phyloP scores from a whole-genome alignment of 2,888 invertebrate species.

The Orthonevra nobilis region DNA sequence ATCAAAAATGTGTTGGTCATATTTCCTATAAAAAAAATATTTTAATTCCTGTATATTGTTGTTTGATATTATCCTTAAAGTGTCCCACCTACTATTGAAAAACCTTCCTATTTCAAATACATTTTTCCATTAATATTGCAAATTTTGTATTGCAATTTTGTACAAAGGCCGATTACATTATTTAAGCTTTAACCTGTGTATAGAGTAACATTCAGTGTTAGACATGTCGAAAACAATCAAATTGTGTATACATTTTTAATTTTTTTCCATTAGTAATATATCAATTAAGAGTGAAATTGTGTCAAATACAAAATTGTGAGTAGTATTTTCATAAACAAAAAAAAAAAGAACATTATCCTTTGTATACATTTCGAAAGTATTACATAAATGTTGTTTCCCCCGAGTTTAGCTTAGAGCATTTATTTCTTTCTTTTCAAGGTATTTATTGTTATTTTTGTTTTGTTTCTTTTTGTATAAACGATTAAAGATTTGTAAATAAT shows the following conservation, averaged over 20 bases:
- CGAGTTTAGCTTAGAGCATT: conserved; percentile 34
- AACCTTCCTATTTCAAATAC: not conserved
- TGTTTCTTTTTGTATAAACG: conserved; percentile 3
- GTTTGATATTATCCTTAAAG: too few relatives aligned
- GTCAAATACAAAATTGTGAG: conserved; percentile 59
- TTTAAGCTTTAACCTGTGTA: conserved; percentile 31
- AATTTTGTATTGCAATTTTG: not conserved
- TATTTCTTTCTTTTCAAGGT: conserved; percentile 25
- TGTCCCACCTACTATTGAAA: too few relatives aligned
- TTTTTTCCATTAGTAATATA: conserved; percentile 15
- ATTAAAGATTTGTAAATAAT: not conserved
- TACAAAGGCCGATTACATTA: not conserved
- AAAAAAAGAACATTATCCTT: not conserved
- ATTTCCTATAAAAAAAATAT: too few relatives aligned
- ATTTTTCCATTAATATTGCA: not conserved
- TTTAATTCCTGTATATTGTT: too few relatives aligned
- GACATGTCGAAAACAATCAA: conserved; percentile 9
- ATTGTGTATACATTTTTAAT: conserved; percentile 16
- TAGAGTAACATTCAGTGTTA: conserved; percentile 10
- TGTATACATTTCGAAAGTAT: conserved; percentile 44
- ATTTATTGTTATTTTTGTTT: not conserved
- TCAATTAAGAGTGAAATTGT: conserved; percentile 55
- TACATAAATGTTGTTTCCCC: conserved; percentile 58
- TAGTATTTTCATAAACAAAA: conserved; percentile 37
- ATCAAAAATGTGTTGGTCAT: too few relatives aligned